Evolutionary conservation across 2,888 invertebrate species (phyloP).

Genomic region (Cryptus armator): DNA sequence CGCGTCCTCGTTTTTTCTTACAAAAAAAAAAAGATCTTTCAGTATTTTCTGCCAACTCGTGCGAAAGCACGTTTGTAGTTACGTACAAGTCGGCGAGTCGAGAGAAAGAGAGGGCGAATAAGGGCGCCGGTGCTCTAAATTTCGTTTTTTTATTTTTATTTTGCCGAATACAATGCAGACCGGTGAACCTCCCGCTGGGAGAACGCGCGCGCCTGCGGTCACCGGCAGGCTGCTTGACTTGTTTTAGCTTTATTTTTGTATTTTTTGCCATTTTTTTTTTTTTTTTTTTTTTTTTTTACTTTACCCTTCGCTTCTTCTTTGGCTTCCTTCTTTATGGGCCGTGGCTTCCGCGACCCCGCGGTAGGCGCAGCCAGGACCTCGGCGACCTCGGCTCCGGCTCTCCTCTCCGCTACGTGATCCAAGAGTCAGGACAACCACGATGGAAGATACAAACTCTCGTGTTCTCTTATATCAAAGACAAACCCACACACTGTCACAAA

Average conservation of each 20-base stretch:
- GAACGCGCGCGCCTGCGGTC: constrained; percentile 60
- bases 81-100: background rate
- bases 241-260: constrained; percentile 38
- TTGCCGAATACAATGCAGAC: constrained; percentile 51
- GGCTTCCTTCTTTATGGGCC: constrained; percentile 58
- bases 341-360: constrained; percentile 32
- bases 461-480: constrained; percentile 10
- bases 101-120: no score
- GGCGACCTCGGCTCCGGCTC: constrained; percentile 15
- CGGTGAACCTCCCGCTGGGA: constrained; percentile 63
- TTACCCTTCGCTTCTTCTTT: constrained; percentile 44
- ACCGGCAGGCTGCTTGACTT: constrained; percentile 53
- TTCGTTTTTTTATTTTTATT: constrained; percentile 38
- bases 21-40: constrained; percentile 2
- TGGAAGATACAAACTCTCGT: constrained; percentile 8
- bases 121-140: constrained; percentile 61
- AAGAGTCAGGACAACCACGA: background rate
- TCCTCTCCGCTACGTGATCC: background rate
- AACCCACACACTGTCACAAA: constrained; percentile 1
- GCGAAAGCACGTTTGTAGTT: constrained; percentile 2
- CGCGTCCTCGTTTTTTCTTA: constrained; percentile 71
- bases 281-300: constrained; percentile 29
- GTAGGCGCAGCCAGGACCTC: constrained; percentile 5
- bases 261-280: constrained; percentile 21
- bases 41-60: constrained; percentile 29